Conservation (phyloP, 2,888 invertebrate species). For the Dryocosmus kuriphilus region DNA sequence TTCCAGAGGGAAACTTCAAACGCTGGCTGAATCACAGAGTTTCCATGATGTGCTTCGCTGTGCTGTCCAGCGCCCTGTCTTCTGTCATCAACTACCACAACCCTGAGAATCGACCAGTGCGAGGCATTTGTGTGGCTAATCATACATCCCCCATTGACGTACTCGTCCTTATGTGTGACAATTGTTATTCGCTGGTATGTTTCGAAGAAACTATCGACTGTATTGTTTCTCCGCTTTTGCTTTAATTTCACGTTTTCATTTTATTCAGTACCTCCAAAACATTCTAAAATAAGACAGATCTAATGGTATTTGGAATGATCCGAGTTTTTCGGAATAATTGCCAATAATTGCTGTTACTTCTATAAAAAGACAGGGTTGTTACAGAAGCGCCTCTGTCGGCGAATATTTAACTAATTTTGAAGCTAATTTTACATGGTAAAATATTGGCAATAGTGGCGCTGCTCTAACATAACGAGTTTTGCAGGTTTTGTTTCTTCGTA, state of each 20-base stretch:
- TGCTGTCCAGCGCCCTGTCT: slow-evolving; percentile 94
- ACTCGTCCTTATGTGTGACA: slow-evolving; percentile 97
- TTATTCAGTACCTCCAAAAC: too few relatives aligned
- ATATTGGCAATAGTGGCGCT: too few relatives aligned
- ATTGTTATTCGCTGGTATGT: slow-evolving; percentile 97
- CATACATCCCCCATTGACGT: slow-evolving; percentile 99
- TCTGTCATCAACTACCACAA: slow-evolving; percentile 92
- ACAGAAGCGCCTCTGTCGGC: too few relatives aligned
- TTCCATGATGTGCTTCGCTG: slow-evolving; percentile 94
- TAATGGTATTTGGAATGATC: too few relatives aligned
- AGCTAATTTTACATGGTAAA: too few relatives aligned
- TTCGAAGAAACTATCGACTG: background rate
- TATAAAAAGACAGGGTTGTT: too few relatives aligned
- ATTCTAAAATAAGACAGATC: too few relatives aligned
- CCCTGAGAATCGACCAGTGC: slow-evolving; percentile 90
- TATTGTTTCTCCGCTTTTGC: background rate
- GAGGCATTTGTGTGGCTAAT: slow-evolving; percentile 98
- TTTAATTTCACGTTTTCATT: background rate
- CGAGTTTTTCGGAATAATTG: too few relatives aligned
- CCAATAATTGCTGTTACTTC: too few relatives aligned
- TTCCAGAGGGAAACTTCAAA: slow-evolving; percentile 89
- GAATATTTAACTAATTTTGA: too few relatives aligned
- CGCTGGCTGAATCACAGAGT: slow-evolving; percentile 88
- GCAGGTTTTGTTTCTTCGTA: too few relatives aligned
- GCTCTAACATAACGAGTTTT: too few relatives aligned